phyloP scores from a whole-genome alignment of 2,888 invertebrate species.

The Latrodectus elegans region DNA sequence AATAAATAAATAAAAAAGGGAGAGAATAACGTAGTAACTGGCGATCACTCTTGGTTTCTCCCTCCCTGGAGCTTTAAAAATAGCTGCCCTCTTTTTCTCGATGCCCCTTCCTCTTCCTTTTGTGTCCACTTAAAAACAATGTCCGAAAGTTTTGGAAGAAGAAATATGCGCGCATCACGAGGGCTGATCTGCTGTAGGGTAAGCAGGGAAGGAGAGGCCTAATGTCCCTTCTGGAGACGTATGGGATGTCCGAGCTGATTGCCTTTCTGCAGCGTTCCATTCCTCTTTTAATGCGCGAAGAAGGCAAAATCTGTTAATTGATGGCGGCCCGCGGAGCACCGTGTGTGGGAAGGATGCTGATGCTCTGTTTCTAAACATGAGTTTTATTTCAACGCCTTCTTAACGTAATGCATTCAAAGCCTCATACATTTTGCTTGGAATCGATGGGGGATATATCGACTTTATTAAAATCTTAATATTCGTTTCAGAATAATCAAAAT shows the following conservation, averaged over 20 bases:
- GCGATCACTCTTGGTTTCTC: constrained; percentile 64
- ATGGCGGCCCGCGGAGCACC: constrained; percentile 11
- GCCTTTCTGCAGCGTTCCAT: constrained; percentile 34
- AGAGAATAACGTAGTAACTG: constrained; percentile 62
- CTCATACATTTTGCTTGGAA: too few relatives aligned
- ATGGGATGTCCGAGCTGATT: constrained; percentile 59
- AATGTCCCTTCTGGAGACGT: constrained; percentile 47
- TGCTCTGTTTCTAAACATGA: neutral
- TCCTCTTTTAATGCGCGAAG: constrained; percentile 7
- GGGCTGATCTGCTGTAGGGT: constrained; percentile 40
- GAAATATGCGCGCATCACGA: constrained; percentile 67
- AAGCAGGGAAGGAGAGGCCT: constrained; percentile 19
- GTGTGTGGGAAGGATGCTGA: neutral
- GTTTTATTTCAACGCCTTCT: too few relatives aligned
- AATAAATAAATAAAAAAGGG: constrained; percentile 12
- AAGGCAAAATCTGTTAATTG: constrained; percentile 50
- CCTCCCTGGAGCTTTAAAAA: constrained; percentile 67
- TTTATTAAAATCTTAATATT: too few relatives aligned
- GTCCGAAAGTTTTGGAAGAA: constrained; percentile 57
- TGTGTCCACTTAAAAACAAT: constrained; percentile 68
- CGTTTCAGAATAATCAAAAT: too few relatives aligned
- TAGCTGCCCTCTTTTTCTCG: constrained; percentile 43
- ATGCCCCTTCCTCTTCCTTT: neutral
- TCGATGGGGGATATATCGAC: too few relatives aligned
- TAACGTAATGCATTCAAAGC: too few relatives aligned